Conservation (phyloP, 2,797 vertebrate species). For the Paratrypauchen microcephalus region DNA sequence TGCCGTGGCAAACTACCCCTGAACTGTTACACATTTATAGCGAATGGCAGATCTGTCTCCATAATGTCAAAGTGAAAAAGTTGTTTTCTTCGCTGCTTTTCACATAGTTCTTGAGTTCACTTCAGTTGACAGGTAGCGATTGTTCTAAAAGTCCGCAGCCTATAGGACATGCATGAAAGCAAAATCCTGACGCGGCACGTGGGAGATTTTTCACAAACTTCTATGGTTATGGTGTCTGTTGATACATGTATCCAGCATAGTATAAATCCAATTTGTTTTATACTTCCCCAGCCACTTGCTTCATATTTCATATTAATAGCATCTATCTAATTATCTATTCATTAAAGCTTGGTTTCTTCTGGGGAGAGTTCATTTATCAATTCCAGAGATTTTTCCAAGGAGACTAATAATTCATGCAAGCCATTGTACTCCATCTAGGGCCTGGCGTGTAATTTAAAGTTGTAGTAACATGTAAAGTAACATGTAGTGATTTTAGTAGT, state of each 20-base stretch:
- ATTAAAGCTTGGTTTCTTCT: constrained; percentile 57
- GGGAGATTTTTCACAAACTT: constrained; percentile 33
- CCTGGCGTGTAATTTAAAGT: not conserved
- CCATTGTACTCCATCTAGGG: constrained; percentile 16
- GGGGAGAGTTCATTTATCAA: constrained; percentile 50
- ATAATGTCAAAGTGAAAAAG: constrained; percentile 33
- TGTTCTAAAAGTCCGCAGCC: constrained; percentile 30
- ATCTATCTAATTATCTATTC: constrained; percentile 63
- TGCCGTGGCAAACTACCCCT: constrained; percentile 36
- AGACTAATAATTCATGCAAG: constrained; percentile 35
- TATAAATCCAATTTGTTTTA: constrained; percentile 40
- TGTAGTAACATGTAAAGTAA: not conserved
- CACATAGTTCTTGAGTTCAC: constrained; percentile 23
- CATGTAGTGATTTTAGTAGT: not conserved
- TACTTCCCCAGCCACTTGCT: constrained; percentile 34
- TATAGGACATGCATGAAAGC: constrained; percentile 21
- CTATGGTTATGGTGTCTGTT: constrained; percentile 14
- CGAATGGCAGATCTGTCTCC: constrained; percentile 29
- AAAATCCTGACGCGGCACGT: constrained; percentile 23
- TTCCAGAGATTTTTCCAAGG: constrained; percentile 45
- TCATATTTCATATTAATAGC: constrained; percentile 61
- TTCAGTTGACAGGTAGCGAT: constrained; percentile 19
- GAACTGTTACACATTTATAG: constrained; percentile 22
- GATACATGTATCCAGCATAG: constrained; percentile 30
- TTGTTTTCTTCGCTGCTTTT: constrained; percentile 35